Evolutionary conservation across 2,888 invertebrate species (phyloP), one percentile per base, ranked within the genome.

Genomic region (Agrenia bidenticulata): DNA sequence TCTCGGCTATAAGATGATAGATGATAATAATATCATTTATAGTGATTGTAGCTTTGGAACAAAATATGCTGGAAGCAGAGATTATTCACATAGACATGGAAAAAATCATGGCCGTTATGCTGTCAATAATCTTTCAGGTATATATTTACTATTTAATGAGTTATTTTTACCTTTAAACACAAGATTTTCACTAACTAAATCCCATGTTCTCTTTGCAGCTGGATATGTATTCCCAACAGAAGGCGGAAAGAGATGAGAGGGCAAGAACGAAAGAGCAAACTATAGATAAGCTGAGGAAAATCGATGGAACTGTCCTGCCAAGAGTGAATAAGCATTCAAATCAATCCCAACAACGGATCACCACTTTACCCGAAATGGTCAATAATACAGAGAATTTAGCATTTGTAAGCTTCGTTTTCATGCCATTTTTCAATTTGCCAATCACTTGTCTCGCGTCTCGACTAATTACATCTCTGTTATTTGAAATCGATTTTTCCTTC

Each of bases 1-100:
- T 11, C 15, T 45, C 2, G 5, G 4, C 45, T 15, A 45, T 19
- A 15, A 45, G 4, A 45, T 15, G 15, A 11, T 32, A 11, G 4
- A 7, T 32, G 32, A 32, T 11, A n/a, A n/a, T n/a, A n/a, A n/a
- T n/a, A 32, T n/a, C 2, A 41, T 24, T 37, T 59, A n/a, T 49
- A 74, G 74, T 72, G n/a, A 70, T 75, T 11, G 72, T 72, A 0
- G 75, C 73, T 1, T 42, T 75, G 13, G 75, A 75, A 50, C 73
- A 75, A 23, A 75, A 75, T 53, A 69, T 73, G 66, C 55, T 75
- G 32, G 75, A 75, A 56, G 67, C 69, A 9, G 69, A 67, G 19
- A 42, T 73, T 1, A 70, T 75, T 60, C 63, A 66, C 1, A 19
- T 57, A 23, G 75, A 75, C 24, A 49, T 73, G 24, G 69, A 73